Evolutionary conservation across 1,140 invertebrate genomes (phyloP).

Genomic region (Pteromalus puparum): DNA sequence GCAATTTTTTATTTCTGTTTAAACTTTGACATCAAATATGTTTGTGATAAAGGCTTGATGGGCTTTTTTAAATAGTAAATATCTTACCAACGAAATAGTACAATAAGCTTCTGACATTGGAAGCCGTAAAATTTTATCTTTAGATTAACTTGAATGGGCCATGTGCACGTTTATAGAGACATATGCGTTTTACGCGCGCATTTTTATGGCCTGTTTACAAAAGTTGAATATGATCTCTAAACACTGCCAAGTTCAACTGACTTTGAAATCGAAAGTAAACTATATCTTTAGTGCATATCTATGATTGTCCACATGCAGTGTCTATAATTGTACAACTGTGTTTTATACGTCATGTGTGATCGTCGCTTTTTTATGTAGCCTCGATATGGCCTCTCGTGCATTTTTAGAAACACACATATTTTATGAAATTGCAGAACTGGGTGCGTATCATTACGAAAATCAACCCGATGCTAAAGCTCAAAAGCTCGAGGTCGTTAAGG

Average conservation of each 20-base stretch:
- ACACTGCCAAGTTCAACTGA: background rate
- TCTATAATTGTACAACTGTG: background rate
- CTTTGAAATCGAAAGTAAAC: background rate
- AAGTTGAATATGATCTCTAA: background rate
- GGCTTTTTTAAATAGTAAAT: too few relatives aligned
- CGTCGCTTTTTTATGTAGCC: background rate
- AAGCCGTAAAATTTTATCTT: background rate
- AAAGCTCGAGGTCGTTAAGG: conserved; percentile 61
- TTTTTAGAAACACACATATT: conserved; percentile 19
- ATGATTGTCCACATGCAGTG: background rate
- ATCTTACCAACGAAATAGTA: too few relatives aligned
- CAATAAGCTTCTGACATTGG: too few relatives aligned
- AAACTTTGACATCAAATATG: too few relatives aligned
- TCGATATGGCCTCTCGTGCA: background rate
- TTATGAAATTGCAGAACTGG: conserved; percentile 63
- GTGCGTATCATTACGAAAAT: conserved; percentile 64
- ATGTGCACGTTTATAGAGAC: background rate
- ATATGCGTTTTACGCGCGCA: background rate
- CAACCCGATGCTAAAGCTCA: conserved; percentile 59
- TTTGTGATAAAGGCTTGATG: too few relatives aligned
- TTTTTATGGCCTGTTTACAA: background rate
- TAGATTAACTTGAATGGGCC: background rate
- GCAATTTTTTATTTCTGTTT: too few relatives aligned
- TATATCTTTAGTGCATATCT: background rate
- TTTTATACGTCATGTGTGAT: background rate